A percentile compares a stretch with the other conserved stretches of the same genome.
These are phyloP conservation scores for Parazoanthus swiftii DNA, from an alignment of 92 coral and sea anemone genomes.

Conservation along the genomic window DNA sequence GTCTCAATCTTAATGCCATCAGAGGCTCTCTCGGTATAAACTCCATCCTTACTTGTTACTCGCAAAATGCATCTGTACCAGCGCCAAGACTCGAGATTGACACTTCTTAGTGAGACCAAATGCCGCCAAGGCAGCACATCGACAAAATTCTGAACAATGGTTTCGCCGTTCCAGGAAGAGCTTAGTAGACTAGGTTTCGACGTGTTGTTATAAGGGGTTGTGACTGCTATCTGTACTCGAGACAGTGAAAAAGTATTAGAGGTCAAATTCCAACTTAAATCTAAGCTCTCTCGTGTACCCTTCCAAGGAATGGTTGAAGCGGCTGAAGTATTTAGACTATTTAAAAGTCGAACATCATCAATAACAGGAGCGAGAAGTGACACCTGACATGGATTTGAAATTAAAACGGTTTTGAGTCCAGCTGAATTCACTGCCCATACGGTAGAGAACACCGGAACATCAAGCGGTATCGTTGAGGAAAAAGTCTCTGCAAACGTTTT, in stretches of 20 bases:
- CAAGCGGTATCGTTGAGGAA: neutral
- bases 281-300: neutral
- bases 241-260: neutral
- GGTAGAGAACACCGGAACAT: neutral
- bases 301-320: slow-evolving; percentile 21
- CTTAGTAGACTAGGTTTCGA: neutral
- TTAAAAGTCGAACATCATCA: neutral
- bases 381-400: neutral
- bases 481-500: neutral
- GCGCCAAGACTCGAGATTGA: slow-evolving; percentile 17
- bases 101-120: slow-evolving; percentile 17
- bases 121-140: slow-evolving; percentile 38
- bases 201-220: neutral
- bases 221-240: slow-evolving; percentile 43
- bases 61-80: slow-evolving; percentile 41
- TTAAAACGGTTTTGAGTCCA: neutral
- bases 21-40: slow-evolving; percentile 29
- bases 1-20: slow-evolving; percentile 41
- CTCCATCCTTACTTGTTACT: slow-evolving; percentile 28
- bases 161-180: slow-evolving; percentile 41
- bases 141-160: slow-evolving; percentile 40
- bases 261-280: slow-evolving; percentile 2
- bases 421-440: neutral
- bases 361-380: neutral
- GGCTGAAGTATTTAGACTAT: neutral